Base-by-base conservation (phyloP, 2,888 invertebrate species). In the Cataglyphis albicans region DNA sequence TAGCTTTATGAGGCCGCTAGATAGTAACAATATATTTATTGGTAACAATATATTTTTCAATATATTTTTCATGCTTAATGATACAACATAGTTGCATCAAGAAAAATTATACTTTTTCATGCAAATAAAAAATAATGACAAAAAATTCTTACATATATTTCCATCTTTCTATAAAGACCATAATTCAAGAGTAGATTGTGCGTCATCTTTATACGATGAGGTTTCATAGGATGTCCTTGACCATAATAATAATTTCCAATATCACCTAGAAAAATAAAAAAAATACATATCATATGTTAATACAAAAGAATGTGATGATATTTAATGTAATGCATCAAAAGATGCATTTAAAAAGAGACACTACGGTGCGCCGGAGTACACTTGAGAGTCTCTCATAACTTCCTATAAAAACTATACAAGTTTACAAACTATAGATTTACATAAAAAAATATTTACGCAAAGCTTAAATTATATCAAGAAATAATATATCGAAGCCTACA, bases 221-320 rank as follows among this genome's bases (percentile, higher is more conserved):
- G 99, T 95, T 99, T 99, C 99, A 99, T 99, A 38, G 99, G 99
- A 96, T 99, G 99, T 10, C 99, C 99, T 95, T 99, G 99, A 21
- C 99, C 99, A 97, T 99, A 99, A 95, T 99, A 99, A 95, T 99
- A 99, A 95, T 99, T 99, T 21, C 99, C 99, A 93, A 99, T 99
- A 95, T 99, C 99, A 95, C 99, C 99, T 99, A 48, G 48, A 52
- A 21, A 57, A 57, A 57, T 57, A 57, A 57, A 57, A 57, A 0
- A 21, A 52, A 25, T 21, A 21, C 10, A 57, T 68, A 10, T 32
- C n/a, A 29, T 18, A 65, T 1, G 18, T 44, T 70, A 15, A 32
- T 48, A 18, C 25, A 65, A 25, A 25, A 25, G 6, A 52, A 52
- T 52, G 25, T 25, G 25, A 55, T 9, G 25, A 10, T 15, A 41